Conservation (phyloP, 2,797 vertebrate genomes). For the Gadopsis bispinosus region DNA sequence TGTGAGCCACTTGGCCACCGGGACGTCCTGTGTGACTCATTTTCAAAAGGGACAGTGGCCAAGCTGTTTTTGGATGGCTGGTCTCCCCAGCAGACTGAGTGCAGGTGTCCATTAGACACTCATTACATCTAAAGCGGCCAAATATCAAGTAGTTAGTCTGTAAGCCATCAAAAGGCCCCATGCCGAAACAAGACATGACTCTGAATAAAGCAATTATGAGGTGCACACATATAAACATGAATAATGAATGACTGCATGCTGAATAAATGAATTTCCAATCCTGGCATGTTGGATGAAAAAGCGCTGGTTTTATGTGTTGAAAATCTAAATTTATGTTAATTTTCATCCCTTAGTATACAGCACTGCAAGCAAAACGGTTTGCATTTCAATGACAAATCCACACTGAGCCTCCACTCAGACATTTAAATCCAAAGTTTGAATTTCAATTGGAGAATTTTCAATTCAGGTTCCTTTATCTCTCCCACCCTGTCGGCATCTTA, state of each 20-base stretch:
- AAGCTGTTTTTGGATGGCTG: constrained; percentile 60
- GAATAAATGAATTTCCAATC: constrained; percentile 74
- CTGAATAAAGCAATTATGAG: constrained; percentile 73
- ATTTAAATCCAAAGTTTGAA: constrained; percentile 80
- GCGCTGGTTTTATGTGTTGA: constrained; percentile 60
- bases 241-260: constrained; percentile 78
- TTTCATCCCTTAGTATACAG: constrained; percentile 62
- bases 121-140: constrained; percentile 59
- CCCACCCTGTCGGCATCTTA: constrained; percentile 49
- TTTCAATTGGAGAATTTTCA: constrained; percentile 73
- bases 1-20: constrained; percentile 71
- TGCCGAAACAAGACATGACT: constrained; percentile 69
- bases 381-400: constrained; percentile 82
- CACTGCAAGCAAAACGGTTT: constrained; percentile 70
- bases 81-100: constrained; percentile 41
- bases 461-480: constrained; percentile 52
- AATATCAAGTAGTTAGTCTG: constrained; percentile 70
- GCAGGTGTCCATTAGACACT: constrained; percentile 57
- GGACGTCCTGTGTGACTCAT: constrained; percentile 75
- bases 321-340: constrained; percentile 80
- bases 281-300: constrained; percentile 70
- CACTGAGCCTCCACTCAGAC: constrained; percentile 77
- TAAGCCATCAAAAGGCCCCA: constrained; percentile 62
- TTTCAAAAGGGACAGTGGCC: constrained; percentile 67
- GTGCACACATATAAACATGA: constrained; percentile 70